phyloP scores from a whole-genome alignment of 2,797 vertebrate species.

The Vultur gryphus region DNA sequence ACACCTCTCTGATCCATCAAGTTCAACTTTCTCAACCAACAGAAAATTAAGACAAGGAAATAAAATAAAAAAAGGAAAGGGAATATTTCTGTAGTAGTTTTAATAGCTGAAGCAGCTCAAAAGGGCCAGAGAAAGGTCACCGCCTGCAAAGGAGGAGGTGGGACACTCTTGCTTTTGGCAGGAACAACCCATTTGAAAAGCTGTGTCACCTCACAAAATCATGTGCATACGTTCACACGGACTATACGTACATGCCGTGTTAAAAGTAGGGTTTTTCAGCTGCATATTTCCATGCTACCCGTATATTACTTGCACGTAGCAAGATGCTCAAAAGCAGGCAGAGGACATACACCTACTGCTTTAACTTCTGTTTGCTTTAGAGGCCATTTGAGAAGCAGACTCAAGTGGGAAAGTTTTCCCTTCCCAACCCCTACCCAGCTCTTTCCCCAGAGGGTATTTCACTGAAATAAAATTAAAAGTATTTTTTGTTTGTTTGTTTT shows the following conservation, averaged over 20 bases:
- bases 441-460: neutral
- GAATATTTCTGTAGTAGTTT: neutral
- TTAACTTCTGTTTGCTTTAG: neutral
- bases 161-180: neutral
- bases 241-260: fast-evolving
- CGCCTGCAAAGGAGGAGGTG: neutral
- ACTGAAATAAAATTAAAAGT: neutral
- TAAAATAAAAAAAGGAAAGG: neutral
- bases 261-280: neutral
- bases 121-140: neutral
- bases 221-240: fast-evolving
- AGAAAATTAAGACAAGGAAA: neutral
- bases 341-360: neutral
- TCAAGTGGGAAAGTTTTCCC: neutral
- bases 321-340: neutral
- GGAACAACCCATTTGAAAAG: neutral
- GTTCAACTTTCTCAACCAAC: neutral
- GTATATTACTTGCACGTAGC: neutral
- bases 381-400: neutral
- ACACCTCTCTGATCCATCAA: neutral
- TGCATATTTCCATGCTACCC: neutral
- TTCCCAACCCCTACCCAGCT: neutral
- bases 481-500: neutral
- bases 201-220: neutral
- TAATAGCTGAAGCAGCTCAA: neutral